Base-by-base conservation (phyloP, 2,888 invertebrate genomes). In the Hirtodrosophila trivittata region DNA sequence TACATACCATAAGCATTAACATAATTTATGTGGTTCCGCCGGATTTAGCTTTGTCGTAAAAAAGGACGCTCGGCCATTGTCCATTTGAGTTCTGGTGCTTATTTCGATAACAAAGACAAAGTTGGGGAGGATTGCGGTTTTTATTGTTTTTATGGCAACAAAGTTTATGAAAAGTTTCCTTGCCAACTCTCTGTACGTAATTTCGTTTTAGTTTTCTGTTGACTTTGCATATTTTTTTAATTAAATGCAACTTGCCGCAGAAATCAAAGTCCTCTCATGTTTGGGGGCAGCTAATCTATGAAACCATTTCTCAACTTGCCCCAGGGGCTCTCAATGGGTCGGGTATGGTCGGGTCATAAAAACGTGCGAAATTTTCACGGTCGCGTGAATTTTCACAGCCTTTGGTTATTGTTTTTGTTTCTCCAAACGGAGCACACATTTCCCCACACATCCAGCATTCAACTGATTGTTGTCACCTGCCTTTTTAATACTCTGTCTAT, bases 11-110 rank as follows among this genome's bases (percentile, higher is more conserved):
- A 73, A 76, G 88, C 84, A 89, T 89, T 89, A 89, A 89, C 89
- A 89, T 89, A 89, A 89, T 89, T 89, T 89, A 89, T 89, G 89
- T 89, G 89, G 89, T 89, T 87, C 87, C 87, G 87, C 84, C 75
- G 86, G 77, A 86, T 86, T 84, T 81, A 71, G 84, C 77, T 65
- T 86, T 83, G 87, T 87, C 87, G 87, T 83, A 87, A 87, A 87
- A 78, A 87, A 75, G 86, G 87, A 77, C 86, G 56, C 78, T 68
- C 60, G 76, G 59, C 74, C 77, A 81, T 78, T 81, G 81, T 86
- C 87, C 86, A 56, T 74, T 84, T 71, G 70, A 70, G 69, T 75
- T 64, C 42, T 52, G 63, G 54, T 59, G 66, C 75, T 77, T 77
- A 86, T 83, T 69, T 67, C 74, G 87, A 86, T 83, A 87, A 87